phyloP scores from a whole-genome alignment of 1,140 invertebrate genomes.

The Matsumurasca onukii region DNA sequence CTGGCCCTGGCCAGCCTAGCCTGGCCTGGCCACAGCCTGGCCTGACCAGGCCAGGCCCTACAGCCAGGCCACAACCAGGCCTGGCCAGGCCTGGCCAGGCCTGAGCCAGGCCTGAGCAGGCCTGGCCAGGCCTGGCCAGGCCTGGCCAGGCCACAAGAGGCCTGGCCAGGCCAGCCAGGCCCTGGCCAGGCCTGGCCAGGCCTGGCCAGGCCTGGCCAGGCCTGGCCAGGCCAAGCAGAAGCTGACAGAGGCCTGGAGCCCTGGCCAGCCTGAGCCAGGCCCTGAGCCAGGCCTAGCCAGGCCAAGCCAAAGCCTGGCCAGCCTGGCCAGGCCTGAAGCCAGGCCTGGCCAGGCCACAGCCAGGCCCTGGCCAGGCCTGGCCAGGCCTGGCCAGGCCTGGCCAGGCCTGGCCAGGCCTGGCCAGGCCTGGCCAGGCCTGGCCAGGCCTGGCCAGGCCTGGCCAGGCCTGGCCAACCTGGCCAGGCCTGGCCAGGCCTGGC shows the following conservation, averaged over 20 bases:
- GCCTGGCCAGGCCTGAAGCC: neutral
- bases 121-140: conserved; percentile 3
- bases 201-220: conserved; percentile 3
- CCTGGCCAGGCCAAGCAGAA: neutral
- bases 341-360: conserved; percentile 5
- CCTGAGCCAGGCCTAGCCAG: too few relatives aligned
- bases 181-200: too few relatives aligned
- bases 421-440: conserved; percentile 5
- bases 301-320: neutral
- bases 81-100: conserved; percentile 3
- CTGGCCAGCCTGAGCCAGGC: neutral
- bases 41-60: too few relatives aligned
- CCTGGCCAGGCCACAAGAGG: neutral
- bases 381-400: conserved; percentile 5
- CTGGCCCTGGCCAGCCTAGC: neutral
- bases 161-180: neutral
- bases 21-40: neutral
- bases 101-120: neutral
- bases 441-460: conserved; percentile 22
- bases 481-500: conserved; percentile 3
- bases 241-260: neutral
- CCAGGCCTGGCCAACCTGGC: neutral
- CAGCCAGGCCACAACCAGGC: too few relatives aligned
- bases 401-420: conserved; percentile 5
- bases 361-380: conserved; percentile 2